phyloP scores from a whole-genome alignment of 2,797 vertebrate genomes.

The Rhynchotus rufescens region DNA sequence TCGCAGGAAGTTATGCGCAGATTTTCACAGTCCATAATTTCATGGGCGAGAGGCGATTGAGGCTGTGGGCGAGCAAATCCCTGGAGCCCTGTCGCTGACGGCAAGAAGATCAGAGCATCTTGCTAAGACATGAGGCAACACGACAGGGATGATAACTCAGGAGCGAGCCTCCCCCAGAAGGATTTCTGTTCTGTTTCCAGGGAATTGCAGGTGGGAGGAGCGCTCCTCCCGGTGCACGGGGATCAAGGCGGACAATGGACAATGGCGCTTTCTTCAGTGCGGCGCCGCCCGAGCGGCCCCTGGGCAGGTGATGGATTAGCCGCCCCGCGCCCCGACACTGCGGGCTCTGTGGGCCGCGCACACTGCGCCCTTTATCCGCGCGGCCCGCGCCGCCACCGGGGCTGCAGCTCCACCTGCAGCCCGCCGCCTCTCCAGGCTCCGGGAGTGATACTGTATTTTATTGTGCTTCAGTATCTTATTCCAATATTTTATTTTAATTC shows the following conservation, averaged over 20 bases:
- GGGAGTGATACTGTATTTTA: no score
- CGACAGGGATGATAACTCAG: background rate
- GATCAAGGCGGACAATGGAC: conserved; percentile 65
- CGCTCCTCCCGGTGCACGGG: conserved; percentile 54
- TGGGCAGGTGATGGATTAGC: conserved; percentile 80
- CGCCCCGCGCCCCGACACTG: background rate
- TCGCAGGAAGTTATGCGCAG: background rate
- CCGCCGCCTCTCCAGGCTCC: no score
- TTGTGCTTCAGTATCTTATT: no score
- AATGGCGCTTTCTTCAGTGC: conserved; percentile 6
- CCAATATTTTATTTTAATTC: no score
- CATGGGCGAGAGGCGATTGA: background rate
- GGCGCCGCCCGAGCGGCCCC: conserved; percentile 65
- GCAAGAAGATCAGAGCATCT: background rate
- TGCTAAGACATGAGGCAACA: background rate
- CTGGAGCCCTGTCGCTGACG: background rate
- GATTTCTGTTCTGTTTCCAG: background rate
- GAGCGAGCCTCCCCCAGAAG: background rate
- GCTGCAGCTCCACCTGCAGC: conserved; percentile 35
- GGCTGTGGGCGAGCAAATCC: background rate
- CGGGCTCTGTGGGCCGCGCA: conserved; percentile 41
- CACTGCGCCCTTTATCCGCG: conserved; percentile 49
- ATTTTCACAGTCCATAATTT: background rate
- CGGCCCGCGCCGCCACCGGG: background rate
- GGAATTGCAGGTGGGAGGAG: conserved; percentile 22